Evolutionary conservation across 2,113 vertebrate genomes (phyloP).

Genomic region (Neodon shergylaensis): DNA sequence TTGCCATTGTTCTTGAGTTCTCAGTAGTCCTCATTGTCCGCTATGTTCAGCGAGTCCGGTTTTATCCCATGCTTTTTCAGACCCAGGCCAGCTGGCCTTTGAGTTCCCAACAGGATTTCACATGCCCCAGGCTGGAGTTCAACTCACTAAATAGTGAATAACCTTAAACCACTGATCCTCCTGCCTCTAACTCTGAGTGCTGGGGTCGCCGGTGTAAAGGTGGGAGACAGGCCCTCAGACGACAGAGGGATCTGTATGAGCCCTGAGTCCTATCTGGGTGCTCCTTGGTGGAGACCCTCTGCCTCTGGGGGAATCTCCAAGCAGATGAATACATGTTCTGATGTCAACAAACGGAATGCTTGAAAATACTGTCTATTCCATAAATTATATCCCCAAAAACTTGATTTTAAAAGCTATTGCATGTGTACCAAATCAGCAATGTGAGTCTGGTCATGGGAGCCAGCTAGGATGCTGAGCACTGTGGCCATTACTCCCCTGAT

Average conservation of each 20-base stretch:
- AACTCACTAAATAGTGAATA: neutral
- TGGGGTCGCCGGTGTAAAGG: neutral
- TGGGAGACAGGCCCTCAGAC: neutral
- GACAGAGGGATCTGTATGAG: neutral
- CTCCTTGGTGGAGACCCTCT: neutral
- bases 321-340: neutral
- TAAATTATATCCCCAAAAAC: neutral
- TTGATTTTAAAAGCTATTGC: conserved; percentile 14
- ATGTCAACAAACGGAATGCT: neutral
- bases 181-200: neutral
- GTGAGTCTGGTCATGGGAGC: neutral
- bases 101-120: neutral
- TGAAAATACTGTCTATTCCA: neutral
- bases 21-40: no score
- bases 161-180: neutral
- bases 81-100: no score
- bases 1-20: no score
- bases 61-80: no score
- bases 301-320: neutral
- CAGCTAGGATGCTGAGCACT: neutral
- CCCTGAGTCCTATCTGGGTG: neutral
- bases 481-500: neutral
- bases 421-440: neutral
- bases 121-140: no score
- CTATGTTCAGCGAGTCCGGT: no score